Conservation (phyloP, 2,113 vertebrate species). For the Leuciscus idus region DNA sequence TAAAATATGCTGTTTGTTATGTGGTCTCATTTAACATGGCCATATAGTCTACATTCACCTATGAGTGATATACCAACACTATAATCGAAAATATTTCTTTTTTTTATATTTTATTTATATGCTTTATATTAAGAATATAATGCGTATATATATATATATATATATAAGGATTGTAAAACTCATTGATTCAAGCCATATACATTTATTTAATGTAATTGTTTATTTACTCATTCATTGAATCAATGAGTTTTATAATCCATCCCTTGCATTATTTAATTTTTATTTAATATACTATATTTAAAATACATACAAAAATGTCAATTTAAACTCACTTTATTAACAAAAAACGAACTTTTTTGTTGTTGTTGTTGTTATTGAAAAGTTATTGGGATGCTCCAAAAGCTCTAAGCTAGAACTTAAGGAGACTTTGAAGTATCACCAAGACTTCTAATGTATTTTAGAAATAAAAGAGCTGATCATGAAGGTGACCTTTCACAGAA, state of each 20-base stretch:
- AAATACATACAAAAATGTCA: neutral
- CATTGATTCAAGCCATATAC: too few relatives aligned
- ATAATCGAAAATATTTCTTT: neutral
- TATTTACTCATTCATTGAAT: neutral
- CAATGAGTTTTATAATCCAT: neutral
- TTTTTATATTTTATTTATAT: too few relatives aligned
- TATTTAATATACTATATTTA: neutral
- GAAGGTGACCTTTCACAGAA: neutral
- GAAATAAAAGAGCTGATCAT: neutral
- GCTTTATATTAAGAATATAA: neutral
- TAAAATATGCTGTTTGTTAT: neutral
- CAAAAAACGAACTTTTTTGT: neutral
- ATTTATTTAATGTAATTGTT: neutral
- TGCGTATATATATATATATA: neutral
- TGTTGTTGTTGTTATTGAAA: neutral
- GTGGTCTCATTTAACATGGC: neutral
- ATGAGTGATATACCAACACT: neutral
- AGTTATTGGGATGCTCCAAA: neutral
- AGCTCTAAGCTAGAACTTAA: neutral
- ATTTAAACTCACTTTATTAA: neutral
- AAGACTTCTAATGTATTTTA: neutral
- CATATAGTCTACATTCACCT: neutral
- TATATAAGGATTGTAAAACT: too few relatives aligned
- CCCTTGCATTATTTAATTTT: neutral
- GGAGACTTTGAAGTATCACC: neutral